phyloP scores from a whole-genome alignment of 1,140 invertebrate genomes.

The Drosophila tropicalis region DNA sequence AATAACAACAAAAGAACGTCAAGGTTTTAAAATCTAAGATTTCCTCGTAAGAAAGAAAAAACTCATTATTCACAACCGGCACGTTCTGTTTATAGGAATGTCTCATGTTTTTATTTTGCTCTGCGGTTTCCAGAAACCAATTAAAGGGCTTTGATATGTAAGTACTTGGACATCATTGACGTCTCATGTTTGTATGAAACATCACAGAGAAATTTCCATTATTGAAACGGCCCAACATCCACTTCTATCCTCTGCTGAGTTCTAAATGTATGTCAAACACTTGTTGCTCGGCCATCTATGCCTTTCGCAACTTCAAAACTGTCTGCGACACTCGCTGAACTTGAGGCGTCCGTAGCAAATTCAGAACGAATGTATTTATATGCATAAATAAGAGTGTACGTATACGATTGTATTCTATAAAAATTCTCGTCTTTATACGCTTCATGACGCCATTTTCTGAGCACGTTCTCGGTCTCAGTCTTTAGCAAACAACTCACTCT shows the following conservation, averaged over 20 bases:
- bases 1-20: background rate
- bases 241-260: background rate
- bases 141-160: slow-evolving; percentile 5
- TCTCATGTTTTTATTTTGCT: background rate
- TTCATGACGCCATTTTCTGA: slow-evolving; percentile 13
- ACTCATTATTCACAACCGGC: background rate
- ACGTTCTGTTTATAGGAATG: background rate
- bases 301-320: background rate
- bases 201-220: background rate
- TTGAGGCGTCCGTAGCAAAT: background rate
- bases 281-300: slow-evolving; percentile 1
- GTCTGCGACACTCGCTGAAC: background rate
- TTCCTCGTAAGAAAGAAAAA: background rate
- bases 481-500: background rate
- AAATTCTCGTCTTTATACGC: slow-evolving; percentile 15
- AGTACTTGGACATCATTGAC: background rate
- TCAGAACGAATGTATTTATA: background rate
- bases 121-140: background rate
- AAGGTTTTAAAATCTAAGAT: slow-evolving; percentile 15
- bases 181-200: background rate
- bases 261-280: slow-evolving; percentile 1
- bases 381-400: background rate
- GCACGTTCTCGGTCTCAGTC: slow-evolving; percentile 13
- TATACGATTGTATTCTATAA: background rate
- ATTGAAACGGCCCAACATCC: background rate